These are phyloP conservation scores for Microtus pennsylvanicus DNA, from an alignment of 2,113 vertebrate species.

Conservation along the genomic window DNA sequence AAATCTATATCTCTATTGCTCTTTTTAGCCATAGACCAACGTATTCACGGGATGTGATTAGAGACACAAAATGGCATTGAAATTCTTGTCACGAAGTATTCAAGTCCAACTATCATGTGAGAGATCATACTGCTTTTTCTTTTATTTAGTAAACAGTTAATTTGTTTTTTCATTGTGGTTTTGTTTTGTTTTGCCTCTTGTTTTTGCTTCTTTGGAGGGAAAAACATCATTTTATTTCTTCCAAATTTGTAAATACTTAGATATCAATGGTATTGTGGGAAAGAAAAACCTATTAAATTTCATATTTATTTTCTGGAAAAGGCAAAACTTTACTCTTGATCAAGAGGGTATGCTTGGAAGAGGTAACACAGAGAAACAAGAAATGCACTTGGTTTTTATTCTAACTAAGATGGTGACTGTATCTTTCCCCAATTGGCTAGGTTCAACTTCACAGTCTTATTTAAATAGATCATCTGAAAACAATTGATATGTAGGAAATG, in stretches of 20 bases:
- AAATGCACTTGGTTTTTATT: background rate
- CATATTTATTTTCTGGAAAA: background rate
- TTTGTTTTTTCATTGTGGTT: background rate
- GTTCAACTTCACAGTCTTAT: background rate
- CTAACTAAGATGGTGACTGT: background rate
- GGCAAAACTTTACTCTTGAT: background rate
- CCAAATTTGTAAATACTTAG: slow-evolving; percentile 11
- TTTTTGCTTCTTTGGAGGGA: slow-evolving; percentile 34
- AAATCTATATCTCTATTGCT: background rate
- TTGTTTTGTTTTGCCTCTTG: background rate
- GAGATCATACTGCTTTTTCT: slow-evolving; percentile 44
- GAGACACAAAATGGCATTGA: slow-evolving; percentile 18
- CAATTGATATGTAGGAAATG: background rate
- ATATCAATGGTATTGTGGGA: background rate
- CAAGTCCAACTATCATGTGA: slow-evolving; percentile 10
- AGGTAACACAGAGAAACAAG: background rate
- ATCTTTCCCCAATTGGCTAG: background rate
- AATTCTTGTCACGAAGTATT: slow-evolving; percentile 15
- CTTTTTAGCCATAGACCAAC: slow-evolving; percentile 4
- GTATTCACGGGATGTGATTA: slow-evolving; percentile 34
- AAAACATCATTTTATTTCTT: slow-evolving; percentile 54
- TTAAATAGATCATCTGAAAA: background rate
- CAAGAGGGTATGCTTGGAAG: background rate
- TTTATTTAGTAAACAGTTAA: slow-evolving; percentile 21
- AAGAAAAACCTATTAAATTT: background rate